A percentile compares a stretch with the other conserved stretches of the same genome.
Evolutionary conservation across 2,113 vertebrate genomes (phyloP).

Genomic region (Eubucco bourcierii): DNA sequence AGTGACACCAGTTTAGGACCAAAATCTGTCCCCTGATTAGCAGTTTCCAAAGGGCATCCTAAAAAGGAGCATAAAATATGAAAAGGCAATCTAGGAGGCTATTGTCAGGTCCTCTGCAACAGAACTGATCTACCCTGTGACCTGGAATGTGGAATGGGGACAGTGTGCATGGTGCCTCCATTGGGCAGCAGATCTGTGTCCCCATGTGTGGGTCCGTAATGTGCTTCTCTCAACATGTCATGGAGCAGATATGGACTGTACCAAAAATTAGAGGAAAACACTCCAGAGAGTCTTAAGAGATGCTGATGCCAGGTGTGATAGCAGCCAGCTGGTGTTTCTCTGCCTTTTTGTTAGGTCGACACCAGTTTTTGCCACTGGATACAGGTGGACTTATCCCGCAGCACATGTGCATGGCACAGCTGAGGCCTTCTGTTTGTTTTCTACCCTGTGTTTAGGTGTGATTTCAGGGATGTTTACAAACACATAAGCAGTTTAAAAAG

Average conservation of each 20-base stretch:
- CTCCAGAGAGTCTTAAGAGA: not conserved
- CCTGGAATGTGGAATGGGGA: not conserved
- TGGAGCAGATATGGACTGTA: not conserved
- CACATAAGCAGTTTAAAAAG: not conserved
- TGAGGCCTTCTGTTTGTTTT: not conserved
- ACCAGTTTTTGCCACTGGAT: not conserved
- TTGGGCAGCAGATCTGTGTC: not conserved
- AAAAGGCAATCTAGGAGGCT: not conserved
- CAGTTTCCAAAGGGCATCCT: not conserved
- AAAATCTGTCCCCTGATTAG: not conserved
- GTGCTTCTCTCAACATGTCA: not conserved
- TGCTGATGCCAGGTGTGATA: not conserved
- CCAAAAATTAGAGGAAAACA: not conserved
- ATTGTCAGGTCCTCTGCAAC: rapidly evolving
- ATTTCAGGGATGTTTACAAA: not conserved
- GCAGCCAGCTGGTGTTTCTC: not conserved
- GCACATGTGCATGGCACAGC: not conserved
- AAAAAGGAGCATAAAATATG: not conserved
- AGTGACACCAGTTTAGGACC: not conserved
- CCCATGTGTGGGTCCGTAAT: rapidly evolving
- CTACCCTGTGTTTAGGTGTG: rapidly evolving
- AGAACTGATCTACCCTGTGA: not conserved
- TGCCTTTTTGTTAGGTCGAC: not conserved
- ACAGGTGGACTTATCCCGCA: not conserved
- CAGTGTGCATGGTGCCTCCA: not conserved